A percentile compares a stretch with the other conserved stretches of the same genome.
Conservation (phyloP, 2,888 invertebrate species). For the Aelia acuminata region DNA sequence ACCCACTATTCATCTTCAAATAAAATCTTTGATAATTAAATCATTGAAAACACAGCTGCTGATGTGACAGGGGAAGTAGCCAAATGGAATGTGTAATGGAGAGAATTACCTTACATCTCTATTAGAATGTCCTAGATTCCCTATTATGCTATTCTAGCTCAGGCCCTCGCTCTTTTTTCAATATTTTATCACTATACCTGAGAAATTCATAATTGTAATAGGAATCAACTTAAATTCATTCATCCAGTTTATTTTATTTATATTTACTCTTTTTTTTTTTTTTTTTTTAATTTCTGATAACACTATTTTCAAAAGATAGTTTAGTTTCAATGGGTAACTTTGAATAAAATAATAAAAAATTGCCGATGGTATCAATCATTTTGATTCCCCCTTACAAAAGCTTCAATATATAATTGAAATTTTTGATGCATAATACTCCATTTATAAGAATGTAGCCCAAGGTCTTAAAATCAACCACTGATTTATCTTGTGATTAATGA, state of each 20-base stretch:
- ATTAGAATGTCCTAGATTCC: conserved; percentile 46
- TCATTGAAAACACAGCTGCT: not conserved
- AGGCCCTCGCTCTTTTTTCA: not conserved
- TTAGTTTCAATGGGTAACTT: not conserved
- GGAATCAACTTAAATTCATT: not conserved
- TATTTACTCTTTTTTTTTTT: not conserved
- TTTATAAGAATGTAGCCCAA: not conserved
- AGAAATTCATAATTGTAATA: not conserved
- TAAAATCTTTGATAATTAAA: conserved; percentile 19
- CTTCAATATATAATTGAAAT: not conserved
- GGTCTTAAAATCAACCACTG: not conserved
- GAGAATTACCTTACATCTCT: conserved; percentile 34
- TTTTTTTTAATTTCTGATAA: not conserved
- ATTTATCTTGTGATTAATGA: not conserved
- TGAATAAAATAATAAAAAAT: not conserved
- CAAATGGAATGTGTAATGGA: not conserved
- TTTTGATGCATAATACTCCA: not conserved
- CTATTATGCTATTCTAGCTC: not conserved
- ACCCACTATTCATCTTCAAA: conserved; percentile 5
- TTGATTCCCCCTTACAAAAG: not conserved
- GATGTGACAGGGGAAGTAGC: conserved; percentile 9
- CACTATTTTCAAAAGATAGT: not conserved
- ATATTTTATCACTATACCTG: not conserved
- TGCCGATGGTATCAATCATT: not conserved
- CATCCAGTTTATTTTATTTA: too few relatives aligned